Evolutionary conservation across 2,113 vertebrate species (phyloP).

Genomic region (human (Homo sapiens)): GRCh38 chr2:150009001-150009500

Average conservation of each 20-base stretch:
- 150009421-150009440: neutral
- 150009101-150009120: neutral
- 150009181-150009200: constrained; percentile 27
- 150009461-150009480: neutral
- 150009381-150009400: constrained; percentile 44
- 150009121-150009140: constrained; percentile 24
- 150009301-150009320: neutral
- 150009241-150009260: constrained; percentile 1
- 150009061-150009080: neutral
- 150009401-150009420: neutral
- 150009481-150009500: neutral
- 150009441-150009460: neutral
- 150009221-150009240: neutral
- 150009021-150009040: neutral
- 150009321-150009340: neutral
- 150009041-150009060: neutral
- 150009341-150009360: constrained; percentile 8
- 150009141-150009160: constrained; percentile 5
- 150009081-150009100: neutral
- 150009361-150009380: neutral
- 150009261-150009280: neutral
- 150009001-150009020: neutral
- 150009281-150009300: neutral
- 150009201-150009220: constrained; percentile 47
- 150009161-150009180: constrained; percentile 35